These are phyloP conservation scores for Bradypodion pumilum DNA, from an alignment of 2,797 vertebrate species.

Conservation along the genomic window DNA sequence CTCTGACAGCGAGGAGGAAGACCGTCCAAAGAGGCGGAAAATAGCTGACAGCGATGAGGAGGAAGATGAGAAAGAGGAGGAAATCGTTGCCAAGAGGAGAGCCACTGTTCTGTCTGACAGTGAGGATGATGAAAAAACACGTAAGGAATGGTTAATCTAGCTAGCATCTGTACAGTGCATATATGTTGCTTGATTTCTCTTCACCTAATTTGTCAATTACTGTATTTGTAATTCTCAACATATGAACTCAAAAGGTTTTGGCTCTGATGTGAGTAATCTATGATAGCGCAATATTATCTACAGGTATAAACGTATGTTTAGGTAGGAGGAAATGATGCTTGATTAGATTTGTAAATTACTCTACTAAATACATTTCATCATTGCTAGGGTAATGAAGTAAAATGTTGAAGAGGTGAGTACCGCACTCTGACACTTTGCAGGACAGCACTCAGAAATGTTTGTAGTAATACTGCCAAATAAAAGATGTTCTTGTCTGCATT, in stretches of 20 bases:
- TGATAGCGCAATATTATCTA: background rate
- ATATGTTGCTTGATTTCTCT: background rate
- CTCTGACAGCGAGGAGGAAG: conserved; percentile 80
- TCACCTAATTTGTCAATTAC: too few relatives aligned
- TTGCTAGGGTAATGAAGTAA: background rate
- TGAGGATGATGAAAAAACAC: conserved; percentile 84
- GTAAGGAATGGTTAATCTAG: conserved; percentile 68
- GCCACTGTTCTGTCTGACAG: conserved; percentile 91
- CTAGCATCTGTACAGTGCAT: background rate
- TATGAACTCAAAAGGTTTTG: background rate
- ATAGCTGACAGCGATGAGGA: conserved; percentile 83
- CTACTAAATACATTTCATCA: too few relatives aligned
- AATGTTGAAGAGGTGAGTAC: background rate
- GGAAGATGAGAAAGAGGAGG: conserved; percentile 76
- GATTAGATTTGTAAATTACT: background rate
- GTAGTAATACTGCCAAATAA: background rate
- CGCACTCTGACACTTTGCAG: background rate
- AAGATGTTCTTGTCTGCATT: background rate
- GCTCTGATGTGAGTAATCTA: background rate
- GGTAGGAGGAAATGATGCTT: background rate
- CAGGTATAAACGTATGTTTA: background rate
- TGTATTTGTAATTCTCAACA: background rate
- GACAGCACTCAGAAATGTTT: background rate
- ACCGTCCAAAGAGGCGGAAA: conserved; percentile 69
- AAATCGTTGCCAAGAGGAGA: conserved; percentile 89